phyloP scores from a whole-genome alignment of 30 jellyfish, hydroid and myxozoan species.

The Turritopsis rubra region DNA sequence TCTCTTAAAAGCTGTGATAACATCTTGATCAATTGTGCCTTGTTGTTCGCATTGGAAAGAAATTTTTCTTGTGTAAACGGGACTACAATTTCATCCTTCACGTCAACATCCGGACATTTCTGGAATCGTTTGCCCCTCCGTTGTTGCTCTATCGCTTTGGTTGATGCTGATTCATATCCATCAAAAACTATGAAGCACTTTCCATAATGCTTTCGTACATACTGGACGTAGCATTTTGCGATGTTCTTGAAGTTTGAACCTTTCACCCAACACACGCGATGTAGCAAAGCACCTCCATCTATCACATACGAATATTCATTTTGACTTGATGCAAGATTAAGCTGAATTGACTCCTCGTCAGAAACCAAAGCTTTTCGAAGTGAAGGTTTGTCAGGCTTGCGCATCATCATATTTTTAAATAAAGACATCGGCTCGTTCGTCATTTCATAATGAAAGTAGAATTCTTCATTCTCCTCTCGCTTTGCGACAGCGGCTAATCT shows the following conservation, averaged over 20 bases:
- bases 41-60: background rate
- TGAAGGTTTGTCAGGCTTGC: slow-evolving; percentile 40
- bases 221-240: background rate
- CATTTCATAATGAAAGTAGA: slow-evolving; percentile 21
- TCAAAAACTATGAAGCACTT: slow-evolving; percentile 8
- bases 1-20: slow-evolving; percentile 25
- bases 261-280: slow-evolving; percentile 18
- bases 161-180: slow-evolving; percentile 19
- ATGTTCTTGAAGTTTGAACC: background rate
- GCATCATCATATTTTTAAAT: slow-evolving; percentile 29
- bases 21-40: slow-evolving; percentile 11
- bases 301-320: slow-evolving; percentile 2
- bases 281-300: slow-evolving; percentile 35
- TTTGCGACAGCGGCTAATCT: slow-evolving; percentile 40
- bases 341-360: background rate
- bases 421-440: slow-evolving; percentile 37
- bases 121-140: background rate
- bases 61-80: slow-evolving; percentile 7
- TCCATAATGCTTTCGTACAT: slow-evolving; percentile 15
- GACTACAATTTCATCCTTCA: background rate
- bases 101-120: slow-evolving; percentile 20
- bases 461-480: slow-evolving; percentile 28
- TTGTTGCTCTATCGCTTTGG: background rate
- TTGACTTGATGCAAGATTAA: background rate
- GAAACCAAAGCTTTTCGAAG: background rate